Conservation (phyloP, 2,888 invertebrate species). For the Panorpa germanica region DNA sequence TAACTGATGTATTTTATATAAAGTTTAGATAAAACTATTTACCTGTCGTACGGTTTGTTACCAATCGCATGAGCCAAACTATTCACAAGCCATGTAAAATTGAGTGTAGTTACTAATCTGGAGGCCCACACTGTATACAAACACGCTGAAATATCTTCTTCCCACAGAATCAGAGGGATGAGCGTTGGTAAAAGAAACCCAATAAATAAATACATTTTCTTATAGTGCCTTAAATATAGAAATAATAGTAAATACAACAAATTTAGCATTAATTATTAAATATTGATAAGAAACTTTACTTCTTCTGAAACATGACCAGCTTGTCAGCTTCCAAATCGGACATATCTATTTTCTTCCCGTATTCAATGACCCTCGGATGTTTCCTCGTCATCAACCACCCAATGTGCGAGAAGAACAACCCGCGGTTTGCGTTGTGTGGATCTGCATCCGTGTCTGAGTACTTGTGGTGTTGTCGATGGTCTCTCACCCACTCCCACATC, state of each 20-base stretch:
- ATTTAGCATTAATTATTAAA: too few species aligned
- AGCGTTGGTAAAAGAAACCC: conserved; percentile 57
- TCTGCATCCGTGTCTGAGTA: conserved; percentile 76
- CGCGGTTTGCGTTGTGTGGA: conserved; percentile 50
- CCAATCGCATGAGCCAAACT: conserved; percentile 72
- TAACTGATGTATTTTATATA: not conserved
- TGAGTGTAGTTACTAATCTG: conserved; percentile 54
- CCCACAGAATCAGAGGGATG: conserved; percentile 50
- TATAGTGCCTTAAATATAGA: conserved; percentile 38
- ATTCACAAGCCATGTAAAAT: conserved; percentile 82
- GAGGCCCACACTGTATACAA: conserved; percentile 43
- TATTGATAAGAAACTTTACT: too few species aligned
- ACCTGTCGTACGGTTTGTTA: conserved; percentile 53
- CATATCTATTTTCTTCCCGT: conserved; percentile 45
- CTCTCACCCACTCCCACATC: conserved; percentile 62
- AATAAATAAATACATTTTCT: conserved; percentile 37
- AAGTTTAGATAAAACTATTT: conserved; percentile 16
- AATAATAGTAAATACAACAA: conserved; percentile 8
- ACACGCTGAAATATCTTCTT: conserved; percentile 43
- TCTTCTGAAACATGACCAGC: conserved; percentile 58
- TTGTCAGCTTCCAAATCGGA: conserved; percentile 51
- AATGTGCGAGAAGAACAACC: conserved; percentile 82
- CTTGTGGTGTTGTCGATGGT: conserved; percentile 78
- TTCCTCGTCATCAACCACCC: conserved; percentile 81
- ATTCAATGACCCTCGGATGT: conserved; percentile 55